These are phyloP conservation scores for Rhipidura dahli DNA, from an alignment of 2,113 vertebrate species.

Conservation along the genomic window DNA sequence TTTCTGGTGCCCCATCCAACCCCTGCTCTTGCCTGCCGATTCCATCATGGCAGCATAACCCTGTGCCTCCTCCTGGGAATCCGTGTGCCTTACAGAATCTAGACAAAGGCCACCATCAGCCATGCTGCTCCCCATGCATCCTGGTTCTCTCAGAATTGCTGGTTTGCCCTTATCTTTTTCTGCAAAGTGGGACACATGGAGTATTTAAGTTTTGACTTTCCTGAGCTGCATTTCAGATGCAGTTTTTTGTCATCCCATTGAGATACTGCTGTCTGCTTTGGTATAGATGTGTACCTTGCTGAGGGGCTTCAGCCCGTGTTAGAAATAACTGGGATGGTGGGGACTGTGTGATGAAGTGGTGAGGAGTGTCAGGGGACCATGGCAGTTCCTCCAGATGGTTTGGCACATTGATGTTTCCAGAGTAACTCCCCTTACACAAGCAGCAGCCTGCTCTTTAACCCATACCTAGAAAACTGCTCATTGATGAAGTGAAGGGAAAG, in stretches of 20 bases:
- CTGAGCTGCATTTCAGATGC: background rate
- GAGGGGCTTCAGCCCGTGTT: background rate
- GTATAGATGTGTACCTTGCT: background rate
- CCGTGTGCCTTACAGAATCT: fast-evolving
- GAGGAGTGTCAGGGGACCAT: background rate
- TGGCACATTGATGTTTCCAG: background rate
- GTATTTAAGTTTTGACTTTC: background rate
- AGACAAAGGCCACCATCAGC: background rate
- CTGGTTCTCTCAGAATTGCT: background rate
- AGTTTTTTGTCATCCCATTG: background rate
- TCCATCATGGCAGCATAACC: background rate
- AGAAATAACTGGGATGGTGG: background rate
- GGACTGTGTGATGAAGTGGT: background rate
- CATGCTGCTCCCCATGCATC: background rate
- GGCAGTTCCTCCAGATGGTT: background rate
- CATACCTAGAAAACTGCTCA: background rate
- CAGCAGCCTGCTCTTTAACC: slow-evolving; percentile 15
- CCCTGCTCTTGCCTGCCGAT: background rate
- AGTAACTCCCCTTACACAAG: background rate
- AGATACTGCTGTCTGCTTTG: background rate
- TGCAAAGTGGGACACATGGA: background rate
- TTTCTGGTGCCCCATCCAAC: background rate
- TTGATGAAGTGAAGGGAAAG: slow-evolving; percentile 22
- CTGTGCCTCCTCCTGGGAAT: background rate
- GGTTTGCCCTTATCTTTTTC: background rate